phyloP scores from a whole-genome alignment of 2,888 invertebrate genomes.

The Stenichneumon culpator region DNA sequence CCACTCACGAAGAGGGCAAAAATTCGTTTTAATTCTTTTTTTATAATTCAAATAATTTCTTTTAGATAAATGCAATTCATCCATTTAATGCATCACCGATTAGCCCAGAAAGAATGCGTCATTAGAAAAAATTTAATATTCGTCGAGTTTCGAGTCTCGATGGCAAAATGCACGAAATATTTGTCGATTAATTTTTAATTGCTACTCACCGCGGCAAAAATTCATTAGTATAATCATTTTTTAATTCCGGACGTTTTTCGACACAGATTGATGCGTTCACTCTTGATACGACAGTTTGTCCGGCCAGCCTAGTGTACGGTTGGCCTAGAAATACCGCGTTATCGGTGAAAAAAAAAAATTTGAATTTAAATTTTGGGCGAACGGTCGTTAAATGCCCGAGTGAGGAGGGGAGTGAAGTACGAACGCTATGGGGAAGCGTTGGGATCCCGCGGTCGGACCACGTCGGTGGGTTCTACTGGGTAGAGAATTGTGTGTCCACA shows the following conservation, averaged over 20 bases:
- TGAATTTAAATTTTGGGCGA: constrained; percentile 65
- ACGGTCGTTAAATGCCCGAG: constrained; percentile 60
- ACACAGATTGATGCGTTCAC: not conserved
- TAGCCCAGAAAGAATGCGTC: not conserved
- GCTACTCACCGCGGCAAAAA: not conserved
- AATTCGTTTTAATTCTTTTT: not conserved
- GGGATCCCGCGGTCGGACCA: constrained; percentile 5
- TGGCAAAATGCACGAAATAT: too few species aligned
- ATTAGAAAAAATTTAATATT: not conserved
- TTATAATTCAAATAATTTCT: not conserved
- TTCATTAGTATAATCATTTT: not conserved
- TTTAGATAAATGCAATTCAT: not conserved
- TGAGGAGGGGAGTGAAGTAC: constrained; percentile 33
- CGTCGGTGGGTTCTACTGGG: constrained; percentile 6
- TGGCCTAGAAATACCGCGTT: not conserved
- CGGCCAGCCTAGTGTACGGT: not conserved
- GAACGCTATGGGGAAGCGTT: constrained; percentile 33
- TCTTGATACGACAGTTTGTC: not conserved
- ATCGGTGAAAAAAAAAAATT: constrained; percentile 50
- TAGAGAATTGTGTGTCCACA: constrained; percentile 39
- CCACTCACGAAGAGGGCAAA: not conserved
- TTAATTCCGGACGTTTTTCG: not conserved
- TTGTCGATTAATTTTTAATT: not conserved
- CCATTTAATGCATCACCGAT: not conserved
- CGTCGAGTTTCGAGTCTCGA: too few species aligned